These are phyloP conservation scores for Chaetogeoica ovagalla DNA, from an alignment of 2,888 invertebrate genomes.

Conservation along the genomic window DNA sequence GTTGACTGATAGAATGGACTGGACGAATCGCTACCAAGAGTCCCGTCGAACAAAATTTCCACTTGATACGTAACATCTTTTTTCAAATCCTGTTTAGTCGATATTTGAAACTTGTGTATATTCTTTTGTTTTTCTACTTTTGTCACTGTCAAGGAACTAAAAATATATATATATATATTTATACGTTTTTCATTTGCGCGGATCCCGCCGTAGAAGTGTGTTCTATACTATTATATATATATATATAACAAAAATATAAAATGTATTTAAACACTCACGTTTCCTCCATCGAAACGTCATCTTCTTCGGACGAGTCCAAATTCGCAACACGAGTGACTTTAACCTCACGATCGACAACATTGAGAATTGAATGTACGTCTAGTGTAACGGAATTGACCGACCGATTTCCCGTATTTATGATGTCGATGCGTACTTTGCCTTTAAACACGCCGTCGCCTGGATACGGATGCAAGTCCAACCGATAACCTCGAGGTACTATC, in stretches of 20 bases:
- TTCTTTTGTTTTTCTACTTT: slow-evolving; percentile 55
- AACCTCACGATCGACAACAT: slow-evolving; percentile 56
- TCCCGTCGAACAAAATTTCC: slow-evolving; percentile 69
- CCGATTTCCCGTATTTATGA: slow-evolving; percentile 37
- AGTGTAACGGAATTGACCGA: slow-evolving; percentile 53
- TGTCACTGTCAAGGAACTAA: slow-evolving; percentile 55
- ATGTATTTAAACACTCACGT: too few relatives aligned
- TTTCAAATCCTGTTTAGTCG: slow-evolving; percentile 54
- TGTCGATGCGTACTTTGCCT: slow-evolving; percentile 50
- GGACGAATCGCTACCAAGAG: slow-evolving; percentile 67
- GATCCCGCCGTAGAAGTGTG: too few relatives aligned
- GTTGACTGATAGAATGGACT: slow-evolving; percentile 73
- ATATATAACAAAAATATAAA: too few relatives aligned
- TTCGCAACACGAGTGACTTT: slow-evolving; percentile 54
- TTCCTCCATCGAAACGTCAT: slow-evolving; percentile 55
- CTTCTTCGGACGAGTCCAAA: slow-evolving; percentile 56
- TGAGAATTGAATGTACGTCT: slow-evolving; percentile 55
- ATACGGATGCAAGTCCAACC: slow-evolving; percentile 69
- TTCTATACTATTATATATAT: too few relatives aligned
- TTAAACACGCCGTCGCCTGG: slow-evolving; percentile 69
- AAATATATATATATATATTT: too few relatives aligned
- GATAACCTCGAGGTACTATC: slow-evolving; percentile 67
- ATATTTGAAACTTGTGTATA: slow-evolving; percentile 54
- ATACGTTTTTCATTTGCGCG: not conserved
- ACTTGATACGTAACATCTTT: slow-evolving; percentile 64